Base-by-base conservation (phyloP, 2,113 vertebrate species). In the Carassius gibelio region DNA sequence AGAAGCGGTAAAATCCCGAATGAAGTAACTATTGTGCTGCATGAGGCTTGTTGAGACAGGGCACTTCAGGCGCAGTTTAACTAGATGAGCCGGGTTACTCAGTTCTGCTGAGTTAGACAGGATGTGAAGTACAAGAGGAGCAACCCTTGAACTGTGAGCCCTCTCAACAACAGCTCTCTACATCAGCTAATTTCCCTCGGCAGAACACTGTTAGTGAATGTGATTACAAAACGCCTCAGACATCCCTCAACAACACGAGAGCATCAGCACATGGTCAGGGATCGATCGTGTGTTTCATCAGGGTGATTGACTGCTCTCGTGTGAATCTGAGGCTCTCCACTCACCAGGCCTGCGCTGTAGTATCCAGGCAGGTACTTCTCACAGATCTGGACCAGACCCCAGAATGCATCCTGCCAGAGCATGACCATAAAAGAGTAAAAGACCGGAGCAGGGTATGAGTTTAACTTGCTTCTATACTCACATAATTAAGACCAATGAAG, bases 321-420 rank as follows among this genome's bases (percentile, higher is more conserved):
- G 62, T 52, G 7, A n/a, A 52, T 76, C 74, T 76, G 48, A 76
- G n/a, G 48, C 23, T 36, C 75, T 78, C 11, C 55, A 23, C 93
- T 89, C 91, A 96, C 95, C 94, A 96, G 91, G 62, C 94, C 95
- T 57, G 92, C 87, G n/a, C 95, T 96, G 93, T 96, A 96, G 84
- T 96, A 96, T 84, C 95, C 95, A 68, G 95, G 95, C 75, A 96
- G 92, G 85, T 96, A 96, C 87, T 96, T 96, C 90, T 96, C 95
- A 91, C 95, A 96, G 55, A 96, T 95, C 90, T 96, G 95, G 36
- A 96, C 94, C 61, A 96, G 93, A 82, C 90, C 91, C 95, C 95
- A 96, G 86, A 96, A 96, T 2, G 95, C 95, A 91, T 96, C 94
- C 95, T 95, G 64, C 5, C 57, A 26, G n/a, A 23, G 34, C 48